phyloP scores from a whole-genome alignment of 2,797 vertebrate species.

The Apogon hyalosoma region DNA sequence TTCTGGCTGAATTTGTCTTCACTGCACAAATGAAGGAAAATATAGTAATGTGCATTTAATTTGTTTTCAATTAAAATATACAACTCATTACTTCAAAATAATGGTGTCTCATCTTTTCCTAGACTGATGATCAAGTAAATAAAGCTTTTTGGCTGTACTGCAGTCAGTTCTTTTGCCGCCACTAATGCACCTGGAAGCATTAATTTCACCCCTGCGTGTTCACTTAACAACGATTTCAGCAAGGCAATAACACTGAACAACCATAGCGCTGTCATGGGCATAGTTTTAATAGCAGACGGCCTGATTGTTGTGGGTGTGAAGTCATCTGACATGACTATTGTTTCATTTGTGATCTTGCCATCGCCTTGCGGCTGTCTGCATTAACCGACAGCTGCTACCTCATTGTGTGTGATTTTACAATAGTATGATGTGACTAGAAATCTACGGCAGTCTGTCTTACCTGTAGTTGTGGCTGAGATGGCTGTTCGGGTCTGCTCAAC shows the following conservation, averaged over 20 bases:
- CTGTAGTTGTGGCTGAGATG: slow-evolving; percentile 31
- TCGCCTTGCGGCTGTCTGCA: slow-evolving; percentile 37
- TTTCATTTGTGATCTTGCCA: slow-evolving; percentile 51
- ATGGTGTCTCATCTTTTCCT: too few species aligned
- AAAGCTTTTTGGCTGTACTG: background rate
- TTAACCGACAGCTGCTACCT: slow-evolving; percentile 45
- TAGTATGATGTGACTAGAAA: slow-evolving; percentile 37
- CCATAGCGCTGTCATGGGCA: slow-evolving; percentile 12
- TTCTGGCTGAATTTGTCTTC: too few species aligned
- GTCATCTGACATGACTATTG: slow-evolving; percentile 36
- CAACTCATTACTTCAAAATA: too few species aligned
- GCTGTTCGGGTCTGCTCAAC: slow-evolving; percentile 47
- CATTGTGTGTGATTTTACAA: slow-evolving; percentile 34
- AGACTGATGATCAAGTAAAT: too few species aligned
- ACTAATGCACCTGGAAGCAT: slow-evolving; percentile 18
- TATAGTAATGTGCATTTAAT: too few species aligned
- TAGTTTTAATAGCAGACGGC: slow-evolving; percentile 28
- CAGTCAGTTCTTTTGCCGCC: slow-evolving; percentile 4
- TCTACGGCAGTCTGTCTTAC: slow-evolving; percentile 28
- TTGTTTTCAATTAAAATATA: too few species aligned
- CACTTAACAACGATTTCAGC: slow-evolving; percentile 38
- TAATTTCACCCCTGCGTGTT: slow-evolving; percentile 28
- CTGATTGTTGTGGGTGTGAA: slow-evolving; percentile 41
- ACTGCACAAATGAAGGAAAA: too few species aligned
- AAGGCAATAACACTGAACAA: slow-evolving; percentile 33